Evolutionary conservation across 2,113 vertebrate genomes (phyloP), one percentile per base, ranked within the genome.

Genomic region (Chroicocephalus ridibundus): DNA sequence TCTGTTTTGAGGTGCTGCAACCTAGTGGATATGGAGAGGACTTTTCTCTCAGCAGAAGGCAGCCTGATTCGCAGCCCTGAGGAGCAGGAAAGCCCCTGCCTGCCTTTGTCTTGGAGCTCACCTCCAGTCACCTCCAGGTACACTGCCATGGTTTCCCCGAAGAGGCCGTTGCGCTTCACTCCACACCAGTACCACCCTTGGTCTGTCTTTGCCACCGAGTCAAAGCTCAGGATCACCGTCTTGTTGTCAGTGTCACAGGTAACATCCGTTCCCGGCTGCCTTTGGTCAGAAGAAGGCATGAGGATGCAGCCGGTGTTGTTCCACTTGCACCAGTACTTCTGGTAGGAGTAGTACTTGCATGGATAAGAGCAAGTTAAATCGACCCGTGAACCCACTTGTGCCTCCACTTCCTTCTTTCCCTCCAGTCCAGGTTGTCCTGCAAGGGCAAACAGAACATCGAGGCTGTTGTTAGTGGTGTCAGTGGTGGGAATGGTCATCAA

Each of bases 311-410:
- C 24, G 0, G 1, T 11, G 18, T 21, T 13, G 66, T 1, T 96
- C 98, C 98, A 98, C 68, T 66, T 97, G 97, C 98, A 98, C 98
- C 98, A 98, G 49, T 97, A 98, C 85, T 98, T 98, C 66, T 98
- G 49, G 1, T 94, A 87, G 31, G 96, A 91, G 65, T 82, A 93
- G 78, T 88, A 98, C 54, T 91, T 91, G 95, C 98, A 98, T 0
- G 97, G 51, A 6, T 97, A 98, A 8, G 86, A 88, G 84, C 98
- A 98, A 36, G 34, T 11, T 5, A 98, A 13, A 5, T 75, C 69
- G 11, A 97, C 7, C 4, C 2, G 26, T 2, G 96, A 62, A 29
- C 97, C 98, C 24, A 2, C 36, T 6, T 1, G 26, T 3, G 38
- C 97, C 1, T 26, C 40, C 38, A 96, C 70, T 0, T 31, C 2